Base-by-base conservation (phyloP, 2,888 invertebrate species). In the Acleris sparsana region DNA sequence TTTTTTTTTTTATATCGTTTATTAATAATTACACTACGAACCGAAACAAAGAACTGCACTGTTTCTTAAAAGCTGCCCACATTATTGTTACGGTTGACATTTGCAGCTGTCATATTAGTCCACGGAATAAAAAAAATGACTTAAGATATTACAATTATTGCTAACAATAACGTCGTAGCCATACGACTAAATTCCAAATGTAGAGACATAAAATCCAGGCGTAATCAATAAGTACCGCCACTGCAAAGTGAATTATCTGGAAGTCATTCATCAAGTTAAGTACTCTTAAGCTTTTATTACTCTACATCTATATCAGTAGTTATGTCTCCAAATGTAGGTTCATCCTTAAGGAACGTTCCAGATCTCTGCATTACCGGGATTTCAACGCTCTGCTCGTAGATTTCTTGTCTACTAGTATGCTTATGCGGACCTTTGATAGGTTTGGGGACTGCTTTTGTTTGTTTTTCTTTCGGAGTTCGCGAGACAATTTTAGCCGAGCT, bases 281-380 rank as follows among this genome's bases (percentile, higher is more conserved):
- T 49, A 16, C 11, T 56, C 22, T n/a, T 46, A 33, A 46, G 17
- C 33, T 18, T 73, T 72, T 69, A 83, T 64, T 84, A 73, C 55
- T 79, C 80, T 71, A 80, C 79, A 70, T 87, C 84, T 59, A 84
- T 79, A 49, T 80, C 77, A 22, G 80, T 80, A 18, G 84, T 82
- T 69, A 81, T 87, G 44, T 86, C 84, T 2, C 83, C 83, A 64
- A 90, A 90, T 20, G 95, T 95, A 0, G 96, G 96, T 82, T 96
- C 96, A 72, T 96, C 96, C 82, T 96, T 96, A 18, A 95, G 85
- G 78, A 96, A 96, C 0, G 96, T 96, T 18, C 95, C 95, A 0
- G 96, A 96, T 53, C 96, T 93, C 69, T 93, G 92, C 89, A 94
- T 92, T 1, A 76, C 71, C 0, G 87, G 86, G 33, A 85, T 82